Evolutionary conservation across 2,113 vertebrate species (phyloP).

Genomic region (Galbula dea): DNA sequence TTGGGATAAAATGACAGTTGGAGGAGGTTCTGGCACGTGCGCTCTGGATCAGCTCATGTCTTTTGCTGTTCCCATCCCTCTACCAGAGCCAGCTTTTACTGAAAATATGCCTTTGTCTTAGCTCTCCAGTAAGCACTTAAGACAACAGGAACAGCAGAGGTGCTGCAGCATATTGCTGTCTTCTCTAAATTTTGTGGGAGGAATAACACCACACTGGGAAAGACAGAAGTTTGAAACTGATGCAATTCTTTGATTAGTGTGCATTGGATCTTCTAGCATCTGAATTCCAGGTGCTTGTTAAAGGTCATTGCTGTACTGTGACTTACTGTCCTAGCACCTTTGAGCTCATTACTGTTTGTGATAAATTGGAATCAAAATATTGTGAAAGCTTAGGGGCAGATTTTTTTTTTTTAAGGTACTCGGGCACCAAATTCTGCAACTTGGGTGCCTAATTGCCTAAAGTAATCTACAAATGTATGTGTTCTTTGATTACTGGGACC

Average conservation of each 20-base stretch:
- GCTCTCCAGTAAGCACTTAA: not conserved
- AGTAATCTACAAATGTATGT: not conserved
- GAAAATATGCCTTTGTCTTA: not conserved
- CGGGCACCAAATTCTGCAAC: not conserved
- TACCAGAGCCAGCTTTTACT: not conserved
- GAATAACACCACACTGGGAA: not conserved
- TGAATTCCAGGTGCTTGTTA: not conserved
- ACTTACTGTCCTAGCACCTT: conserved; percentile 2
- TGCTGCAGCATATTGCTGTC: not conserved
- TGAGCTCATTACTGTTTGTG: not conserved
- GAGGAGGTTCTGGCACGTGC: not conserved
- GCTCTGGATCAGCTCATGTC: not conserved
- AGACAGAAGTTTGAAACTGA: not conserved
- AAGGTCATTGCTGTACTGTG: not conserved
- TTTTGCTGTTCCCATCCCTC: not conserved
- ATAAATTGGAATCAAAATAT: not conserved
- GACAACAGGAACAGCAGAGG: not conserved
- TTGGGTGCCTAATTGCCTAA: not conserved
- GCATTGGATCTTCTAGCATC: not conserved
- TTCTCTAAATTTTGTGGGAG: not conserved
- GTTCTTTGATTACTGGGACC: conserved; percentile 54
- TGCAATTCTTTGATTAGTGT: not conserved
- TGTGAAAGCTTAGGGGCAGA: not conserved
- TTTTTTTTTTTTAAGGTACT: not conserved
- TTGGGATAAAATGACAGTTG: not conserved